Conservation (phyloP, 2,113 vertebrate species). For the Pluvianellus socialis region DNA sequence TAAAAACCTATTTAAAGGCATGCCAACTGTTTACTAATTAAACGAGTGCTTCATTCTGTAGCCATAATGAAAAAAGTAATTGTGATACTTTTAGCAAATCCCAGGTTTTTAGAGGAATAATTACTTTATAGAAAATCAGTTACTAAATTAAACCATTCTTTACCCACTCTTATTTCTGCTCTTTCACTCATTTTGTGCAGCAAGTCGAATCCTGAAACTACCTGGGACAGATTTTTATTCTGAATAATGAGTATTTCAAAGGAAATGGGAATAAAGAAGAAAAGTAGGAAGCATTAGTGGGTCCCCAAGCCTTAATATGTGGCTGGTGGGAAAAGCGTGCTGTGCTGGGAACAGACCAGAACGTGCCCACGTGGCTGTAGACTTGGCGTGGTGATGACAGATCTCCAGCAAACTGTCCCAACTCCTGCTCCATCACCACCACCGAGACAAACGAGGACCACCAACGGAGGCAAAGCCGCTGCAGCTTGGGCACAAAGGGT, state of each 20-base stretch:
- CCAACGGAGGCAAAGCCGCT: background rate
- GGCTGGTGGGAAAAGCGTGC: background rate
- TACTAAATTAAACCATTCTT: constrained; percentile 38
- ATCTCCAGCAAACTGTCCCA: background rate
- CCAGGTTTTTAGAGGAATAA: constrained; percentile 51
- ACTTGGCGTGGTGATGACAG: accelerated
- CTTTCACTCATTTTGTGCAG: background rate
- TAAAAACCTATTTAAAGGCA: constrained; percentile 62
- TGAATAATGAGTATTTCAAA: background rate
- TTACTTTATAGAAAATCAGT: constrained; percentile 42
- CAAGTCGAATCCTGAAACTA: background rate
- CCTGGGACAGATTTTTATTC: background rate
- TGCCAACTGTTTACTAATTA: constrained; percentile 70
- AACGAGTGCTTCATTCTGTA: constrained; percentile 11
- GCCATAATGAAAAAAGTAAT: constrained; percentile 41
- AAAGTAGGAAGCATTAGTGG: background rate
- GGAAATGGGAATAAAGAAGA: background rate
- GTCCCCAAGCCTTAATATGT: background rate
- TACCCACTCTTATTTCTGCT: background rate
- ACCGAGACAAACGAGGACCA: accelerated
- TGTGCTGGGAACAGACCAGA: background rate
- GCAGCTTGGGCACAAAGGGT: accelerated
- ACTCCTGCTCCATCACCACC: background rate
- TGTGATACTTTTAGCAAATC: constrained; percentile 14
- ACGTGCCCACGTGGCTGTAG: accelerated